Base-by-base conservation (phyloP, 2,888 invertebrate genomes). In the Parasteatoda lunata region DNA sequence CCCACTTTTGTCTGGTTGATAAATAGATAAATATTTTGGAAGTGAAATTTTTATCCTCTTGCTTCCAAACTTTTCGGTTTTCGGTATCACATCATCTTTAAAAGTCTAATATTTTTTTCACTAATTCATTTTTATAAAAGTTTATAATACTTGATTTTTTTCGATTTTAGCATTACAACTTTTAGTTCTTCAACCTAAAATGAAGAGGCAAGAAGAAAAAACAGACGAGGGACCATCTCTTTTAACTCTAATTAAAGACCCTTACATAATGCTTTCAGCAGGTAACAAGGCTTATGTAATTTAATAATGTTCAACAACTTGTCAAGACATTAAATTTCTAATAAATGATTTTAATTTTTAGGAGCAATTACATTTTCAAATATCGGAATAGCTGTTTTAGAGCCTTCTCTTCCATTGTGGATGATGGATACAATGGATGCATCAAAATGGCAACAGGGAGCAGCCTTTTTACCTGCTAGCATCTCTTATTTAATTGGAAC, bases 351-450 rank as follows among this genome's bases (percentile, higher is more conserved):
- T 30, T 51, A 51, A 9, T 9, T 6, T 66, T 6, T 91, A 96
- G 97, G 97, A 81, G 97, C 97, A 3, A 97, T 97, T 89, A 99
- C 98, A 0, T 98, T 99, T 92, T 99, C 98, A 1, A 99, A 99
- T 92, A 97, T 98, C 94, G 99, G 99, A 52, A 99, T 99, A 84
- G 99, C 99, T 0, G 99, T 99, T 98, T 92, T 99, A 92, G 99
- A 99, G 91, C 99, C 99, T 0, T 98, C 98, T n/a, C 93, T 99
- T 70, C 99, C 99, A 0, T 95, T 99, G 86, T 99, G 99, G 98
- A 99, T 99, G 99, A 98, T 99, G 93, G 98, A 98, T 91, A 98
- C 97, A 1, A 99, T 99, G 99, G 94, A 96, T 64, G 96, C 98
- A 0, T 95, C 95, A 0, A 95, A 97, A 90, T 98, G 97, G 97